Evolutionary conservation across 2,113 vertebrate species (phyloP).

Genomic region (Ascaphus truei): DNA sequence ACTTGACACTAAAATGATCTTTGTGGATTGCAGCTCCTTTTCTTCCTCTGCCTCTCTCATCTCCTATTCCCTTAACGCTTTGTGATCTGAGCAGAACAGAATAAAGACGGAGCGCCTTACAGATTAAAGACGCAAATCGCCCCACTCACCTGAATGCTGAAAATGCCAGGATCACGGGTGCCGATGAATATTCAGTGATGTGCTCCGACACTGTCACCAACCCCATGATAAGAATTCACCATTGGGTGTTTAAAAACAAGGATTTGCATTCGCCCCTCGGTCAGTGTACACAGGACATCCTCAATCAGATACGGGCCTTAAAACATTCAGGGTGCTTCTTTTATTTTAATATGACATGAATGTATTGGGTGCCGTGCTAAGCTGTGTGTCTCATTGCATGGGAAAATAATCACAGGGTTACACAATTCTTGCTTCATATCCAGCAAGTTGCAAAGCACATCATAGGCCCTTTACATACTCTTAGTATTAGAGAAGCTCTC

Average conservation of each 20-base stretch:
- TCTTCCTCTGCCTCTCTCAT: conserved; percentile 60
- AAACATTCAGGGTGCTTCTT: not conserved
- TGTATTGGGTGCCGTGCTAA: not conserved
- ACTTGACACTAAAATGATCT: conserved; percentile 80
- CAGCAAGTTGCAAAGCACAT: no score
- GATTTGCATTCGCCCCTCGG: conserved; percentile 65
- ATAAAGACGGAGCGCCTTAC: conserved; percentile 44
- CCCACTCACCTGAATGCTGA: conserved; percentile 55
- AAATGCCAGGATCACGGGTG: conserved; percentile 43
- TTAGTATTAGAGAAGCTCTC: no score
- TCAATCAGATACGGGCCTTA: conserved; percentile 6
- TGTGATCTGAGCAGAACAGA: conserved; percentile 57
- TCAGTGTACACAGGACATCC: conserved; percentile 57
- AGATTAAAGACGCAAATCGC: conserved; percentile 45
- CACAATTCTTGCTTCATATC: no score
- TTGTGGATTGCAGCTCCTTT: conserved; percentile 57
- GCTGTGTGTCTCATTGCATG: no score
- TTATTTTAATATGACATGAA: not conserved
- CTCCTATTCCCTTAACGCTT: conserved; percentile 68
- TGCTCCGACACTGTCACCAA: conserved; percentile 53
- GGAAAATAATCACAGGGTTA: not conserved
- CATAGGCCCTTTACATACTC: no score
- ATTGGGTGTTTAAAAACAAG: conserved; percentile 62
- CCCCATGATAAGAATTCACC: conserved; percentile 61
- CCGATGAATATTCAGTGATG: conserved; percentile 58